Percentiles rank a stretch among this genome's conserved stretches.
Evolutionary conservation across 2,113 vertebrate genomes (phyloP).

Genomic region (Electrona antarctica): DNA sequence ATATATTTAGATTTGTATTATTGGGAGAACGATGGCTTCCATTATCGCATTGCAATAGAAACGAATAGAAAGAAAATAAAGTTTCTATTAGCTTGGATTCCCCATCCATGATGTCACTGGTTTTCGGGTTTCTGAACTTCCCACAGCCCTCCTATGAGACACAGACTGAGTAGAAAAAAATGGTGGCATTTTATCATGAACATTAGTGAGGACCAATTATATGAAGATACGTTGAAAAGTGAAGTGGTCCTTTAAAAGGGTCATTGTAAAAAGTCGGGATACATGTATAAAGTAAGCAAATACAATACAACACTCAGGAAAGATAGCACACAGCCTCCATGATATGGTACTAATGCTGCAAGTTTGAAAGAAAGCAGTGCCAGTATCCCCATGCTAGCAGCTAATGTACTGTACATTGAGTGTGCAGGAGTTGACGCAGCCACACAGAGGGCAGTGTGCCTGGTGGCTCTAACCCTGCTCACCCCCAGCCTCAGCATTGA

Average conservation of each 20-base stretch:
- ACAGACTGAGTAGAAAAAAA: too few relatives aligned
- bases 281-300: constrained; percentile 36
- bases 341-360: constrained; percentile 68
- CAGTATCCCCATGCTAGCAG: constrained; percentile 86
- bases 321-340: constrained; percentile 61
- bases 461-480: constrained; percentile 83
- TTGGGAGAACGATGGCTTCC: too few relatives aligned
- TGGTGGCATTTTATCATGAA: too few relatives aligned
- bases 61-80: too few relatives aligned
- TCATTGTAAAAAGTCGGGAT: constrained; percentile 42
- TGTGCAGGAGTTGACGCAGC: constrained; percentile 64
- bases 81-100: too few relatives aligned
- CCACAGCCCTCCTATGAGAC: too few relatives aligned
- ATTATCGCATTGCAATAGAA: too few relatives aligned
- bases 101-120: too few relatives aligned
- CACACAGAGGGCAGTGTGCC: constrained; percentile 4
- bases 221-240: too few relatives aligned
- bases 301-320: constrained; percentile 55
- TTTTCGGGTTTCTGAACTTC: too few relatives aligned
- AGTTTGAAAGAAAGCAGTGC: constrained; percentile 70
- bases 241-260: constrained; percentile 3
- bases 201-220: too few relatives aligned
- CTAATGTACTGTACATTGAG: constrained; percentile 77
- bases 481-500: constrained; percentile 65
- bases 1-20: too few relatives aligned